These are phyloP conservation scores for Cotesia congregata DNA, from an alignment of 2,888 invertebrate species.

Conservation along the genomic window DNA sequence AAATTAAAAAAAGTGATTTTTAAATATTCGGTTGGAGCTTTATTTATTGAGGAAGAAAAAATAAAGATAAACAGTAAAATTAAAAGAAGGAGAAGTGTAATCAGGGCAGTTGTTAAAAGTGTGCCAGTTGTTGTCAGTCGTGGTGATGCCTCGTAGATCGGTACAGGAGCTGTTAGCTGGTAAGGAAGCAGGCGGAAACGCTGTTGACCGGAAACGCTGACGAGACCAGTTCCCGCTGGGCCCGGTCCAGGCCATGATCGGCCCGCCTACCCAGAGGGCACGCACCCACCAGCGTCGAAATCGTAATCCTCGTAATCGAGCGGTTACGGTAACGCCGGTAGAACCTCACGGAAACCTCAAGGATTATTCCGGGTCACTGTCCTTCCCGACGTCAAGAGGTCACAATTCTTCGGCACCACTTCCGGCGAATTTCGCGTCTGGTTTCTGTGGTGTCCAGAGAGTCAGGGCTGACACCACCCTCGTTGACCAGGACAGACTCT, in stretches of 20 bases:
- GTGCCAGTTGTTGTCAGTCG: slow-evolving; percentile 43
- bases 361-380: background rate
- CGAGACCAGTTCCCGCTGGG: slow-evolving; percentile 65
- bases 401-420: slow-evolving; percentile 32
- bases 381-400: slow-evolving; percentile 26
- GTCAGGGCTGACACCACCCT: background rate
- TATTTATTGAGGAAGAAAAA: background rate
- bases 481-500: slow-evolving; percentile 1
- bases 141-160: slow-evolving; percentile 63
- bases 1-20: background rate
- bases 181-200: slow-evolving; percentile 47
- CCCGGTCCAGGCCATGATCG: slow-evolving; percentile 59
- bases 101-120: background rate
- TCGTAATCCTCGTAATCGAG: slow-evolving; percentile 21
- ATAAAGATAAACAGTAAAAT: no score
- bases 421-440: slow-evolving; percentile 13
- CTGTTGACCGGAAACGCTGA: slow-evolving; percentile 62
- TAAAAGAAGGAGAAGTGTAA: background rate
- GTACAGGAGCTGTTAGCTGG: slow-evolving; percentile 53
- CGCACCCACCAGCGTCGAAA: slow-evolving; percentile 43
- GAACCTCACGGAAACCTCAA: background rate
- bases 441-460: background rate
- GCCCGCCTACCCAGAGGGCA: slow-evolving; percentile 50
- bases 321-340: slow-evolving; percentile 7
- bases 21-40: background rate